Conservation (phyloP, 2,797 vertebrate species). For the Molossus alvarezi region DNA sequence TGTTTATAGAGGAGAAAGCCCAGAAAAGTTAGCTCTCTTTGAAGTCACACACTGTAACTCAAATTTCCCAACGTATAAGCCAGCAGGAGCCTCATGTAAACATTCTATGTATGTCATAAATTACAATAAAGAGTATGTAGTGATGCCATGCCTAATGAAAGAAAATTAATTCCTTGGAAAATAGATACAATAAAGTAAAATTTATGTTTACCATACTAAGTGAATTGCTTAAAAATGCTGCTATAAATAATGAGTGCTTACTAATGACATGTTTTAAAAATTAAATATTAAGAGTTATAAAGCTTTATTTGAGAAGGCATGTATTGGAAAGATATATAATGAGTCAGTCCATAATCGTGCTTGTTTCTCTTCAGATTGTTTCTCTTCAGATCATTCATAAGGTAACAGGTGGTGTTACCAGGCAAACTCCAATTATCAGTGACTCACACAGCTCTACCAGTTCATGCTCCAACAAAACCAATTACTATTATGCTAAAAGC, state of each 20-base stretch:
- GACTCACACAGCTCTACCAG: slow-evolving; percentile 64
- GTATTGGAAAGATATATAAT: slow-evolving; percentile 56
- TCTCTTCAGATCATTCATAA: slow-evolving; percentile 67
- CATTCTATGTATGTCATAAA: not conserved
- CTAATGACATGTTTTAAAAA: slow-evolving; percentile 62
- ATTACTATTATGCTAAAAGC: slow-evolving; percentile 57
- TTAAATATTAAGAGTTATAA: slow-evolving; percentile 68
- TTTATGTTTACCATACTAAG: slow-evolving; percentile 6
- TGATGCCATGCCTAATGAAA: not conserved
- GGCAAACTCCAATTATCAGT: slow-evolving; percentile 63
- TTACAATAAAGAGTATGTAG: not conserved
- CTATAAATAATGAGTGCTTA: slow-evolving; percentile 45
- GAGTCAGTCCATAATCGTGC: slow-evolving; percentile 62
- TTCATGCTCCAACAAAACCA: slow-evolving; percentile 69
- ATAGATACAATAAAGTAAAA: slow-evolving; percentile 39
- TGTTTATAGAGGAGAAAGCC: slow-evolving; percentile 47
- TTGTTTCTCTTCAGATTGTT: slow-evolving; percentile 64
- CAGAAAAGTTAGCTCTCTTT: slow-evolving; percentile 44
- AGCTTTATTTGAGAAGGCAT: slow-evolving; percentile 68
- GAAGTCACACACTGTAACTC: slow-evolving; percentile 49
- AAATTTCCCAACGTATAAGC: slow-evolving; percentile 59
- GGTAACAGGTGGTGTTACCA: slow-evolving; percentile 74
- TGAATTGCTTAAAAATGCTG: slow-evolving; percentile 2
- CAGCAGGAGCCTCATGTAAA: not conserved
- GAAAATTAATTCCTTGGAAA: slow-evolving; percentile 54